These are phyloP conservation scores for Nymphalis urticae DNA, from an alignment of 2,888 invertebrate species.

Conservation along the genomic window DNA sequence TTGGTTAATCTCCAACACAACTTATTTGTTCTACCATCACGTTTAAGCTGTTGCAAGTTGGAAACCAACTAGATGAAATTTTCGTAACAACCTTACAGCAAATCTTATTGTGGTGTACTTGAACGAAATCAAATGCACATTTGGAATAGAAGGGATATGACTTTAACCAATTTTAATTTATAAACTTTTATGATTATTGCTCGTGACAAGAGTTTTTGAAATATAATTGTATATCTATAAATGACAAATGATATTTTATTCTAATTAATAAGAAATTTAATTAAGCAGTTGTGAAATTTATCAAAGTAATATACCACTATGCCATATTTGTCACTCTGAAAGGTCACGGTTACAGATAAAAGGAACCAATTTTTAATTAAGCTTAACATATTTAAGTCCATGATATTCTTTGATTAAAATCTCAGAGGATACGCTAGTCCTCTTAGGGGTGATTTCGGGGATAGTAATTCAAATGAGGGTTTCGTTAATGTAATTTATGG, in stretches of 20 bases:
- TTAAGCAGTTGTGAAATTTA: too few relatives aligned
- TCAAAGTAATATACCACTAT: background rate
- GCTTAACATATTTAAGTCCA: conserved; percentile 32
- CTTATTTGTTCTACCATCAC: background rate
- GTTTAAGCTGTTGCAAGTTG: background rate
- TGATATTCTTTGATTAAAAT: conserved; percentile 31
- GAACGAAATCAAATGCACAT: background rate
- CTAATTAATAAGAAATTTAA: too few relatives aligned
- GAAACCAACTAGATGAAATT: conserved; percentile 56
- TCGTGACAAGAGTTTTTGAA: too few relatives aligned
- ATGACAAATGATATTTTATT: too few relatives aligned
- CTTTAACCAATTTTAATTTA: background rate
- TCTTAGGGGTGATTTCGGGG: conserved; percentile 51
- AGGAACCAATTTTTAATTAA: background rate
- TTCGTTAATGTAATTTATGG: conserved; percentile 59
- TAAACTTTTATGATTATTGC: background rate
- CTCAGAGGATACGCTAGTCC: conserved; percentile 44
- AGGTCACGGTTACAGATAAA: too few relatives aligned
- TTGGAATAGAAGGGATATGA: conserved; percentile 39
- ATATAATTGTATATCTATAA: too few relatives aligned
- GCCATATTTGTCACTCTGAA: background rate
- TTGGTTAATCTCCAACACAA: background rate
- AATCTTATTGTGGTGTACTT: conserved; percentile 42
- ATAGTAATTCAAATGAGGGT: conserved; percentile 57
- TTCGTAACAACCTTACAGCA: conserved; percentile 62